Base-by-base conservation (phyloP, 2,113 vertebrate species). In the Thymallus thymallus region DNA sequence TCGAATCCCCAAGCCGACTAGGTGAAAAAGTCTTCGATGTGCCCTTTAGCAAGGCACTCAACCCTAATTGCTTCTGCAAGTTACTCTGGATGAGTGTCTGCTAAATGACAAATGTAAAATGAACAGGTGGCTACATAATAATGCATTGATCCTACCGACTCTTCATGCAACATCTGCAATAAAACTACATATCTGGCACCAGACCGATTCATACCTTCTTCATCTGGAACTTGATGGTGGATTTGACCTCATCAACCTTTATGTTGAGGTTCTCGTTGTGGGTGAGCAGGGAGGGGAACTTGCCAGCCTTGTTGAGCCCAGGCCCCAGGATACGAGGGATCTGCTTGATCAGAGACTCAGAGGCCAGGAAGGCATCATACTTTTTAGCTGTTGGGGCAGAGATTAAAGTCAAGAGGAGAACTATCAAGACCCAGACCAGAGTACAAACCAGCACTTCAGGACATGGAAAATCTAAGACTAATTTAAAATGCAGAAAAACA, bases 171-270 rank as follows among this genome's bases (percentile, higher is more conserved):
- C 9, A 41, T 41, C 9, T 10, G 9, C 9, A 41, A 41, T 41
- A 41, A 41, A 60, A 22, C 5, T 58, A 58, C 58, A 23, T 60
- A 9, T 22, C 60, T 30, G 51, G 48, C 10, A 48, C 13, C 5
- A 24, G 20, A 58, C 16, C 14, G 18, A 61, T 62, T 10, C 46
- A 69, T 76, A 97, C 98, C 97, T 99, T 99, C 89, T 99, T 99
- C 98, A 99, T 99, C 90, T 99, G 97, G 85, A 99, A 99, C 81
- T 99, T 99, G 88, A 99, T 98, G 5, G 97, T 99, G 22, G 97
- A 99, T 76, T 98, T 99, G 78, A 99, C 96, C 83, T 98, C 98
- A 12, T 99, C 98, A 20, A 98, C 96, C 80, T 99, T 99, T 79
- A 95, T 95, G 81, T 90, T 94, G 88, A 98, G 91, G 88, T 99